Evolutionary conservation across 2,888 invertebrate species (phyloP).

Genomic region (Synergus umbraculus): DNA sequence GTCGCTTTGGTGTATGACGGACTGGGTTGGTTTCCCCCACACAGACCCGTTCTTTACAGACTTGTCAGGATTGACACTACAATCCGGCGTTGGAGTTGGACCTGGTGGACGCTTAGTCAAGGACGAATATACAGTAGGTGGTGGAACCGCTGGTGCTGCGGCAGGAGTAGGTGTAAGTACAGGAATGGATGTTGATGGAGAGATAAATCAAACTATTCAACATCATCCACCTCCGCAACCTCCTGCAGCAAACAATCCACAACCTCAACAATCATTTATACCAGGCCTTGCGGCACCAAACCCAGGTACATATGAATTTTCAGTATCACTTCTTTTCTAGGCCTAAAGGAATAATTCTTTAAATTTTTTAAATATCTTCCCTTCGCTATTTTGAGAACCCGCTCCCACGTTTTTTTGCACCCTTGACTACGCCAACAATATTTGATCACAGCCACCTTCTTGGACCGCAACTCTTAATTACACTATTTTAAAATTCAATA

Average conservation of each 20-base stretch:
- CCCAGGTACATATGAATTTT: constrained; percentile 63
- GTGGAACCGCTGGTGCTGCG: constrained; percentile 77
- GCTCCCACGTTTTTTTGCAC: too few species aligned
- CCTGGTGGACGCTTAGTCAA: constrained; percentile 90
- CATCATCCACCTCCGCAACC: constrained; percentile 83
- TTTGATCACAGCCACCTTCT: too few species aligned
- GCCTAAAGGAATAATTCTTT: too few species aligned
- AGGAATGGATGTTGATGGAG: constrained; percentile 81
- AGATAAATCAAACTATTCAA: constrained; percentile 84
- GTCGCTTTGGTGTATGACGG: constrained; percentile 75
- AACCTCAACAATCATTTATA: constrained; percentile 75
- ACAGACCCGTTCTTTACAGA: constrained; percentile 82
- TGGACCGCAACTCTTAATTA: constrained; percentile 50
- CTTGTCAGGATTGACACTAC: constrained; percentile 93
- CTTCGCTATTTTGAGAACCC: too few species aligned
- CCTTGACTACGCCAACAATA: too few species aligned
- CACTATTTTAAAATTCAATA: neutral
- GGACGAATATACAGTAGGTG: constrained; percentile 93
- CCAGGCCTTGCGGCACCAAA: constrained; percentile 69
- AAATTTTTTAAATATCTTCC: too few species aligned
- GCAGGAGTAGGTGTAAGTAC: constrained; percentile 75
- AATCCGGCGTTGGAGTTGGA: constrained; percentile 81
- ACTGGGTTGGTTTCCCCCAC: constrained; percentile 76
- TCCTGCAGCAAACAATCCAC: constrained; percentile 73
- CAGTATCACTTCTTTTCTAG: neutral